A percentile compares a stretch with the other conserved stretches of the same genome.
Evolutionary conservation across 30 jellyfish, hydroid and myxozoan genomes (phyloP).

Genomic region (Nemopilema nomurai): DNA sequence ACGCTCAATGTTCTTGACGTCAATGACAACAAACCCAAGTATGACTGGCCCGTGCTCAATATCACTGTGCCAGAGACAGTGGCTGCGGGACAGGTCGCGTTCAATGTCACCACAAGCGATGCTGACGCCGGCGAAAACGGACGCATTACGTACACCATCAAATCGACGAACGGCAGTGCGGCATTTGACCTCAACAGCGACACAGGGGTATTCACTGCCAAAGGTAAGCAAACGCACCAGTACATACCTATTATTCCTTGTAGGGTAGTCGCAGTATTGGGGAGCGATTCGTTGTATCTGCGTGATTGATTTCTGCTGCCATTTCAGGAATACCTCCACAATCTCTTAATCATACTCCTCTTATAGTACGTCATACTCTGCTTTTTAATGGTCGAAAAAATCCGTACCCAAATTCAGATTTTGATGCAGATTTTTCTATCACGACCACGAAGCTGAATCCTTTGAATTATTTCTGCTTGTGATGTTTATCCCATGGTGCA

Average conservation of each 20-base stretch:
- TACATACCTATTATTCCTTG: too few species aligned
- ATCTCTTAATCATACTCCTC: too few species aligned
- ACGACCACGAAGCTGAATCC: neutral
- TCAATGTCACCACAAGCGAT: slow-evolving; percentile 70
- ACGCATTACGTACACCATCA: slow-evolving; percentile 49
- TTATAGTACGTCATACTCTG: too few species aligned
- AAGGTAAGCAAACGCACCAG: slow-evolving; percentile 14
- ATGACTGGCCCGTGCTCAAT: slow-evolving; percentile 51
- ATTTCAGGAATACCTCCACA: too few species aligned
- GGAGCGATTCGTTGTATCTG: too few species aligned
- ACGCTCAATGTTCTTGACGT: slow-evolving; percentile 66
- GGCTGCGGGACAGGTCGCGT: slow-evolving; percentile 50
- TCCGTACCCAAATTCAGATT: too few species aligned
- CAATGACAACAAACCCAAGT: slow-evolving; percentile 76
- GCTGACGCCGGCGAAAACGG: slow-evolving; percentile 83
- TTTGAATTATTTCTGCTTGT: neutral
- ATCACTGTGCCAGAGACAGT: slow-evolving; percentile 72
- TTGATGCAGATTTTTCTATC: too few species aligned
- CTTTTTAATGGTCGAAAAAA: too few species aligned
- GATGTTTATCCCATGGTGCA: too few species aligned
- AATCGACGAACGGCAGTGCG: slow-evolving; percentile 41
- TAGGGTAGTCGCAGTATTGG: too few species aligned
- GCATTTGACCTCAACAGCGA: slow-evolving; percentile 34
- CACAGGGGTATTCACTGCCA: slow-evolving; percentile 65
- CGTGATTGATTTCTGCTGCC: too few species aligned